A percentile compares a stretch with the other conserved stretches of the same genome.
phyloP scores from a whole-genome alignment of 1,140 invertebrate genomes.

The Frieseomelitta varia region DNA sequence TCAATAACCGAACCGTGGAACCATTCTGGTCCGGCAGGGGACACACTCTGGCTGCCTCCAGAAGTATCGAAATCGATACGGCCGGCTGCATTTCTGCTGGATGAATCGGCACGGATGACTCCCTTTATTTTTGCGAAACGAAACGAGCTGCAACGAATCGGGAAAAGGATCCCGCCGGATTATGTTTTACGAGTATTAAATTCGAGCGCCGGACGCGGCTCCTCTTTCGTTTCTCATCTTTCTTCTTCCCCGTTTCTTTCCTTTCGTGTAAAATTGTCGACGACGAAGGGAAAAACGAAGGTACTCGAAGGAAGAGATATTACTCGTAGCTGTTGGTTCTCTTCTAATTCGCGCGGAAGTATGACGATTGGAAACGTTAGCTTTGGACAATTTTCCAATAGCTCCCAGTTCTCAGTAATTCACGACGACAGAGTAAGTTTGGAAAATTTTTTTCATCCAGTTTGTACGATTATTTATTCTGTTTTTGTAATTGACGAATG shows the following conservation, averaged over 20 bases:
- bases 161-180: constrained; percentile 8
- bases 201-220: neutral
- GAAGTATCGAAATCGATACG: constrained; percentile 24
- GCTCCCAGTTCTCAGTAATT: no score
- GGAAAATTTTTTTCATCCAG: no score
- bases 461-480: no score
- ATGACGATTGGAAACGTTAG: no score
- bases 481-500: no score
- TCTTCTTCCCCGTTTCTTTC: no score
- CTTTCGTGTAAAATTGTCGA: neutral
- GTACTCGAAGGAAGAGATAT: no score
- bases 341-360: no score
- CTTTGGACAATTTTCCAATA: no score
- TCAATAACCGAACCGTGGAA: neutral
- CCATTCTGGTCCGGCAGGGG: neutral
- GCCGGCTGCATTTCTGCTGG: neutral
- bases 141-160: neutral
- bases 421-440: no score
- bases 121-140: neutral
- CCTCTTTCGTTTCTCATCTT: neutral
- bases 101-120: neutral
- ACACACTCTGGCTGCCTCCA: neutral
- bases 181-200: constrained; percentile 4
- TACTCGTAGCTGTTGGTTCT: no score
- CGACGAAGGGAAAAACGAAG: neutral